Percentiles rank a stretch among this genome's conserved stretches.
Conservation (phyloP, 2,888 invertebrate species). For the Scaptomyza tumidula region DNA sequence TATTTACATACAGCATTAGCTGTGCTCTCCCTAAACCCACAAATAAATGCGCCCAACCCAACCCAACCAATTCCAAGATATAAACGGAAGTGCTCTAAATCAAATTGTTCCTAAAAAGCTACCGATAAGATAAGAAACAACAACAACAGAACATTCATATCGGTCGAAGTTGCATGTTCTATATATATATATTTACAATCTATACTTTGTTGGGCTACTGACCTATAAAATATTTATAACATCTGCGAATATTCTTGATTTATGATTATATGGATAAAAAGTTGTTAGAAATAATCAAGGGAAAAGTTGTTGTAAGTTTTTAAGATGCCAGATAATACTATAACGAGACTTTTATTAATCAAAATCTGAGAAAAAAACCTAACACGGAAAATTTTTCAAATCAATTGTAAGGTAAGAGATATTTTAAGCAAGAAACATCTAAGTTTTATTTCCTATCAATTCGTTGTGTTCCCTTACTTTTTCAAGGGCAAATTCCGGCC, state of each 20-base stretch:
- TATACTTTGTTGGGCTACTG: background rate
- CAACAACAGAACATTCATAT: conserved; percentile 22
- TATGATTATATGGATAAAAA: background rate
- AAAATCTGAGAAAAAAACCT: too few species aligned
- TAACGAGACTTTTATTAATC: too few species aligned
- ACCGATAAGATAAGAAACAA: conserved; percentile 61
- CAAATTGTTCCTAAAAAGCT: conserved; percentile 57
- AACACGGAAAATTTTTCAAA: too few species aligned
- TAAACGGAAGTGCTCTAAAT: conserved; percentile 66
- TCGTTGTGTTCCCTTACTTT: background rate
- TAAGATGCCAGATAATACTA: too few species aligned
- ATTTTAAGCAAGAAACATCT: too few species aligned
- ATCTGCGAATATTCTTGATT: background rate
- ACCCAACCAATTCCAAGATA: background rate
- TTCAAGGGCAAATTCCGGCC: conserved; percentile 23
- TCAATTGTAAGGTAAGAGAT: too few species aligned
- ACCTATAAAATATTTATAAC: background rate
- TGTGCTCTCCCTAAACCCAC: background rate
- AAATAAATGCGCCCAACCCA: background rate
- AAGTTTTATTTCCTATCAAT: background rate
- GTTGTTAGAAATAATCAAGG: background rate
- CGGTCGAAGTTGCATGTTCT: background rate
- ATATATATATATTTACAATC: background rate
- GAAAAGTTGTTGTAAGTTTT: too few species aligned
- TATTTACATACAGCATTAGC: background rate